phyloP scores from a whole-genome alignment of 2,888 invertebrate genomes.

The Calliphora vomitoria region DNA sequence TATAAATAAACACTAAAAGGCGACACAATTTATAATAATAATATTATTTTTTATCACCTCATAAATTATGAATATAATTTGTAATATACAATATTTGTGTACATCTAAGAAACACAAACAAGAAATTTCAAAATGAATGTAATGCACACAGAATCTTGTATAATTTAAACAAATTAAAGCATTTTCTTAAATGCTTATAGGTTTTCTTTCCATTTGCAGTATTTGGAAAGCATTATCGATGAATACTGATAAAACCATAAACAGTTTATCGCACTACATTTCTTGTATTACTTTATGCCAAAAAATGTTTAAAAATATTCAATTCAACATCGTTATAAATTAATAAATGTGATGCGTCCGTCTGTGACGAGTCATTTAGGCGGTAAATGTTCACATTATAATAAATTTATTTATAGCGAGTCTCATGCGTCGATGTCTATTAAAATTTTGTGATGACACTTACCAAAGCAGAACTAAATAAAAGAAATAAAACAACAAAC shows the following conservation, averaged over 20 bases:
- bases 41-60: slow-evolving; percentile 50
- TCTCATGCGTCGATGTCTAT: slow-evolving; percentile 78
- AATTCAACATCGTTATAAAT: slow-evolving; percentile 37
- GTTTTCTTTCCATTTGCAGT: too few relatives aligned
- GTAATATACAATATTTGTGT: not conserved
- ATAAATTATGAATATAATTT: slow-evolving; percentile 47
- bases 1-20: slow-evolving; percentile 13
- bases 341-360: slow-evolving; percentile 77
- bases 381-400: slow-evolving; percentile 78
- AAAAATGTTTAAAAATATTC: not conserved
- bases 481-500: slow-evolving; percentile 67
- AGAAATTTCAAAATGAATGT: not conserved
- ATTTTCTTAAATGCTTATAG: too few relatives aligned
- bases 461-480: slow-evolving; percentile 74
- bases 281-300: too few relatives aligned
- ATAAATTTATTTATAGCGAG: slow-evolving; percentile 81
- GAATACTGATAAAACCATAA: too few relatives aligned
- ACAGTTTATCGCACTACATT: too few relatives aligned
- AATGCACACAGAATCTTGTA: too few relatives aligned
- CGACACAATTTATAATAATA: slow-evolving; percentile 31
- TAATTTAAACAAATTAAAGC: too few relatives aligned
- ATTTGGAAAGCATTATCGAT: too few relatives aligned
- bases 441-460: slow-evolving; percentile 80
- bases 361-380: slow-evolving; percentile 80
- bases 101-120: not conserved